phyloP scores from a whole-genome alignment of 2,113 vertebrate species.

The Vombatus ursinus region DNA sequence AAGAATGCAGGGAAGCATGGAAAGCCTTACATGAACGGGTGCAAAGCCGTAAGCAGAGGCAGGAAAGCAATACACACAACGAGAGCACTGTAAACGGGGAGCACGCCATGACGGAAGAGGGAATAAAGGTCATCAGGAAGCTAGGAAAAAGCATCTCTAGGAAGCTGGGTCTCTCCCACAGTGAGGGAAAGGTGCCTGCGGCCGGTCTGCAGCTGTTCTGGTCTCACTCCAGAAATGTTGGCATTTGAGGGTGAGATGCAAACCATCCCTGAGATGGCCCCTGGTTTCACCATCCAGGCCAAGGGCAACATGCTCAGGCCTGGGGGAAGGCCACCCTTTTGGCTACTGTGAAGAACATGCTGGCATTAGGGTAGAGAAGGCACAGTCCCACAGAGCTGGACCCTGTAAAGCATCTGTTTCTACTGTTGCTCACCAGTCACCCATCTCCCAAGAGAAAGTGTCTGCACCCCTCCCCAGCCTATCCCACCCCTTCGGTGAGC shows the following conservation, averaged over 20 bases:
- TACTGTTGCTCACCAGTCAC: slow-evolving; percentile 15
- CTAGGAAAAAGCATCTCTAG: background rate
- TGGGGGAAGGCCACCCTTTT: background rate
- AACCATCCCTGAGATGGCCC: background rate
- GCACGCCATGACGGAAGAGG: background rate
- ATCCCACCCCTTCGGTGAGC: background rate
- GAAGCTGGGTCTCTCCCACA: background rate
- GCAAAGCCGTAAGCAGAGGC: background rate
- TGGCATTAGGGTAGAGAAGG: slow-evolving; percentile 12
- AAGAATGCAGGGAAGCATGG: background rate
- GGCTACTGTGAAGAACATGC: background rate
- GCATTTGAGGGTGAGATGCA: slow-evolving; percentile 14
- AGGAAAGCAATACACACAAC: background rate
- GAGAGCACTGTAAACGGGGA: background rate
- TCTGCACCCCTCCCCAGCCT: background rate
- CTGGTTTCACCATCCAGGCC: background rate
- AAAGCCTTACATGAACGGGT: background rate
- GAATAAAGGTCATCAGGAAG: slow-evolving; percentile 26
- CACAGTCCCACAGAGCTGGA: slow-evolving; percentile 7
- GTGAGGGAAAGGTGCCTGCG: background rate
- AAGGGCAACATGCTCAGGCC: background rate
- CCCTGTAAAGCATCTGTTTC: background rate
- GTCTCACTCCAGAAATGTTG: slow-evolving; percentile 31
- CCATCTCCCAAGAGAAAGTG: background rate
- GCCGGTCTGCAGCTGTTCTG: background rate